Base-by-base conservation (phyloP, 1,140 invertebrate species). In the Cyrtorhinus lividipennis region DNA sequence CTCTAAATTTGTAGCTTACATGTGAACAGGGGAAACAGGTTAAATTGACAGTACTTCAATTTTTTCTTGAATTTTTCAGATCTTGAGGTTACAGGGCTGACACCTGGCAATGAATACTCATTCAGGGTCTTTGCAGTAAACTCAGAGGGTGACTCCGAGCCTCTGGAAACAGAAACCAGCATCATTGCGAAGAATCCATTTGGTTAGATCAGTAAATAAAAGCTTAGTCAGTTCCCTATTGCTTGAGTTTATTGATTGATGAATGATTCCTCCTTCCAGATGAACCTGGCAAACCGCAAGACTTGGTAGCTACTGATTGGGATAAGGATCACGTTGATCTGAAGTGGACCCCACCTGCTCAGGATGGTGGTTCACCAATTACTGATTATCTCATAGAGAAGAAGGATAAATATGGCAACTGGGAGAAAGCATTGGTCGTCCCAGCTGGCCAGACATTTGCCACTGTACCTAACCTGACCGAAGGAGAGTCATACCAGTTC, bases 181-280 rank as follows among this genome's bases (percentile, higher is more conserved):
- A 92, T 98, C 57, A 77, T 90, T 69, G 94, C 95, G 20, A 98
- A 98, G 78, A 95, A 97, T 87, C 93, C 94, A 63, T 98, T 87
- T 72, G 87, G 83, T 83, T 76, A 73, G 74, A 44, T 53, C n/a
- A 38, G 10, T 61, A 59, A 20, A 20, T 44, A 44, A 44, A 44
- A n/a, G 38, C 38, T n/a, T n/a, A n/a, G n/a, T n/a, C n/a, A n/a
- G 53, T 8, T 13, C 53, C 12, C 20, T 56, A 56, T 22, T 56
- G 8, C 53, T 56, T 56, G 15, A 10, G 15, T 56, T 8, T 56
- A 10, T n/a, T n/a, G n/a, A 45, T 45, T 10, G 10, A 45, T 45
- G 10, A 48, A n/a, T 64, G 10, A 62, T 24, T 53, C 62, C 56
- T 67, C 18, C 61, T 74, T 66, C 70, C 76, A 75, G 90, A 95